A percentile compares a stretch with the other conserved stretches of the same genome.
These are phyloP conservation scores for Drosophila obscura DNA, from an alignment of 1,140 invertebrate species.

Conservation along the genomic window DNA sequence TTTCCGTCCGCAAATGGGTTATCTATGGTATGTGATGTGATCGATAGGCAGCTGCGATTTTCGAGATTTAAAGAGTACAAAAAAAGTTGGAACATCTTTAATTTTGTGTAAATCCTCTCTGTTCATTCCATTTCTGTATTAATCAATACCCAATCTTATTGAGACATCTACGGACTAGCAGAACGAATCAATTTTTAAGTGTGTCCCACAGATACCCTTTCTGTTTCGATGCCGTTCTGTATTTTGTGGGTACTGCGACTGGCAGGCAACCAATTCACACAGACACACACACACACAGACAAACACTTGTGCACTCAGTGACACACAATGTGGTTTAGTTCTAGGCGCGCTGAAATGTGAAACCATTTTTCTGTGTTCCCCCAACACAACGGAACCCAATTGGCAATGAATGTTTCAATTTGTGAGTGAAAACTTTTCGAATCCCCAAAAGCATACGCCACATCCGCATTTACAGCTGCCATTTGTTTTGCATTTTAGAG, in stretches of 20 bases:
- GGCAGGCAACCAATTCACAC: conserved; percentile 39
- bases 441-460: neutral
- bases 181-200: neutral
- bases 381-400: conserved; percentile 19
- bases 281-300: conserved; percentile 12
- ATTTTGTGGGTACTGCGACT: conserved; percentile 34
- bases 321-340: conserved; percentile 51
- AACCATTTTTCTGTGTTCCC: conserved; percentile 53
- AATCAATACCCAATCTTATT: too few relatives aligned
- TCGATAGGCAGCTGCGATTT: too few relatives aligned
- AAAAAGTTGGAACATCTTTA: too few relatives aligned
- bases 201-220: conserved; percentile 12
- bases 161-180: too few relatives aligned
- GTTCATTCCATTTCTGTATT: neutral
- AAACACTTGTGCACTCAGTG: too few relatives aligned
- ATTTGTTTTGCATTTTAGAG: conserved; percentile 26
- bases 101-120: neutral
- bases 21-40: too few relatives aligned
- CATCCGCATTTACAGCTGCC: conserved; percentile 2
- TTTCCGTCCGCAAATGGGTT: too few relatives aligned
- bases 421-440: conserved; percentile 71
- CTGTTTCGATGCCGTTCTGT: conserved; percentile 32
- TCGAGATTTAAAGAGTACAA: too few relatives aligned
- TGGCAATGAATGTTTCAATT: conserved; percentile 67
- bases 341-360: conserved; percentile 74